A percentile compares a stretch with the other conserved stretches of the same genome.
Conservation (phyloP, 37 sponge, comb jelly and placozoan species). For the Axinella damicornis region DNA sequence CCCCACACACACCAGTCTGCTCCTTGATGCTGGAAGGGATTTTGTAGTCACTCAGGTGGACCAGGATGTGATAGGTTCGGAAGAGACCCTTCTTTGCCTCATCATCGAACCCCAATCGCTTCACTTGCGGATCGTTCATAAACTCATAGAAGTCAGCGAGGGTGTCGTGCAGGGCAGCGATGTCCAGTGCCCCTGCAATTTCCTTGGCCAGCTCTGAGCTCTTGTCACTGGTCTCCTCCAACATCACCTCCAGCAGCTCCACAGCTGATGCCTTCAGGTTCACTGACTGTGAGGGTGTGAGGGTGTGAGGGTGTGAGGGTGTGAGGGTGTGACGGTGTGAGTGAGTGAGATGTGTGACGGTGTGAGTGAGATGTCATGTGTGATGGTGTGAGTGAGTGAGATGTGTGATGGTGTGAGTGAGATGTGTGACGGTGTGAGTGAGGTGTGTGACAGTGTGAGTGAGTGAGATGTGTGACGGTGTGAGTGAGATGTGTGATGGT, state of each 20-base stretch:
- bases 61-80: slow-evolving; percentile 53
- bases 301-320: too few species aligned
- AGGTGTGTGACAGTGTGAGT: too few species aligned
- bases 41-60: slow-evolving; percentile 36
- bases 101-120: slow-evolving; percentile 46
- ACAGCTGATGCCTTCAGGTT: slow-evolving; percentile 57
- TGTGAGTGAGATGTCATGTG: too few species aligned
- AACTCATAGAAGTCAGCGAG: slow-evolving; percentile 55
- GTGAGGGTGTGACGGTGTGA: too few species aligned
- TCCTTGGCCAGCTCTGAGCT: slow-evolving; percentile 34
- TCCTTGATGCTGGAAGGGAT: too few species aligned
- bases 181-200: slow-evolving; percentile 28
- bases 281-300: neutral
- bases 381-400: too few species aligned
- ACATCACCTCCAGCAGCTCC: slow-evolving; percentile 64
- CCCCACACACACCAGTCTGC: too few species aligned
- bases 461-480: too few species aligned
- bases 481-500: too few species aligned
- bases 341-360: too few species aligned
- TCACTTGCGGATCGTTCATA: slow-evolving; percentile 44
- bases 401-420: neutral
- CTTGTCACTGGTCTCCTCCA: slow-evolving; percentile 54
- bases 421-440: slow-evolving; percentile 32
- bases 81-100: slow-evolving; percentile 53
- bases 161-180: slow-evolving; percentile 9